A percentile compares a stretch with the other conserved stretches of the same genome.
Conservation (phyloP, 1,140 invertebrate species). For the Berghia stephanieae region DNA sequence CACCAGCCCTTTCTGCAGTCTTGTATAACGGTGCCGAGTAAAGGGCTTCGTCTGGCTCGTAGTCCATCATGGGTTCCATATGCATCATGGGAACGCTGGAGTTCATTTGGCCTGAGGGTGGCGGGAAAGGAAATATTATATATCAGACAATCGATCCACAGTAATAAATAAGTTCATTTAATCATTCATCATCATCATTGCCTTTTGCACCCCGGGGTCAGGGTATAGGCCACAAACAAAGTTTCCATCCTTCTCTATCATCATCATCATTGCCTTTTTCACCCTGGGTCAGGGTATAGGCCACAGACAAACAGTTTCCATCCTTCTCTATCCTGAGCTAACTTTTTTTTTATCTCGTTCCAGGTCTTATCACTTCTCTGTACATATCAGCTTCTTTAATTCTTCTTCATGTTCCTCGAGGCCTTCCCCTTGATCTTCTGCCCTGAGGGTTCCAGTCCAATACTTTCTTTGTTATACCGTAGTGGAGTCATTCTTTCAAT, state of each 20-base stretch:
- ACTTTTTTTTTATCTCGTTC: no score
- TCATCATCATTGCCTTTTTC: background rate
- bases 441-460: no score
- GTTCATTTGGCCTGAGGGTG: slow-evolving; percentile 72
- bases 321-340: no score
- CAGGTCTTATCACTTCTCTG: no score
- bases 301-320: no score
- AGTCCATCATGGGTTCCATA: slow-evolving; percentile 75
- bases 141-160: background rate
- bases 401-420: no score
- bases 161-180: background rate
- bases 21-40: slow-evolving; percentile 86
- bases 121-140: background rate
- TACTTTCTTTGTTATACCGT: no score
- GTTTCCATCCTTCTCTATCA: background rate
- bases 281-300: no score
- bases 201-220: background rate
- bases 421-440: no score
- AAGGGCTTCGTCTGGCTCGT: slow-evolving; percentile 72
- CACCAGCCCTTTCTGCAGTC: slow-evolving; percentile 83
- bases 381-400: no score
- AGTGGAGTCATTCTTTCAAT: no score
- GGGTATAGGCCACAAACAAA: background rate
- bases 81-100: slow-evolving; percentile 79
- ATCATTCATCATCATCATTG: background rate